Conservation (phyloP, 2,797 vertebrate genomes). For the Percopsis omiscomaycus region DNA sequence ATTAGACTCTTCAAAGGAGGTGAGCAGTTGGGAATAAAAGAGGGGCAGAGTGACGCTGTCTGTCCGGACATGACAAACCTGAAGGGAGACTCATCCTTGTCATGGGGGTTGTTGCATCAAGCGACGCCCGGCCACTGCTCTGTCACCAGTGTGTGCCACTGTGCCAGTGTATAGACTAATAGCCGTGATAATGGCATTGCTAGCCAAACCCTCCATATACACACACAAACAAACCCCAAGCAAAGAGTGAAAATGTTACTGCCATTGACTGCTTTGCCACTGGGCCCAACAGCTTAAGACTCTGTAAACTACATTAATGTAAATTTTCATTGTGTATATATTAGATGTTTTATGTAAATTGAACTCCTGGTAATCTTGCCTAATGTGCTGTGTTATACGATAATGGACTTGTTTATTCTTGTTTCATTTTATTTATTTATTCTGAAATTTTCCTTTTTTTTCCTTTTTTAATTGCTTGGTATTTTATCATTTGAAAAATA, state of each 20-base stretch:
- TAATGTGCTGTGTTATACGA: slow-evolving; percentile 83
- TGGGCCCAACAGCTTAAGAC: slow-evolving; percentile 63
- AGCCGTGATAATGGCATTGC: slow-evolving; percentile 67
- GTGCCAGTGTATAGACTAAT: slow-evolving; percentile 70
- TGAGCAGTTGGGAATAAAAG: slow-evolving; percentile 27
- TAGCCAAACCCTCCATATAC: slow-evolving; percentile 46
- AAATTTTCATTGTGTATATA: slow-evolving; percentile 75
- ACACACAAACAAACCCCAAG: slow-evolving; percentile 51
- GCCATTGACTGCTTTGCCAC: slow-evolving; percentile 67
- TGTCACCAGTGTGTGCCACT: slow-evolving; percentile 64
- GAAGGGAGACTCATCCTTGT: slow-evolving; percentile 59
- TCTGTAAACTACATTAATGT: slow-evolving; percentile 72
- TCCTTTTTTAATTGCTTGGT: slow-evolving; percentile 55
- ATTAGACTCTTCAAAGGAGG: slow-evolving; percentile 12
- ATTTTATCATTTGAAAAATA: slow-evolving; percentile 71
- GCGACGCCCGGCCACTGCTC: slow-evolving; percentile 54
- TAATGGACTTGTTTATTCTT: slow-evolving; percentile 74
- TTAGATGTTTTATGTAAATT: slow-evolving; percentile 80
- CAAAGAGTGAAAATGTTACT: slow-evolving; percentile 72
- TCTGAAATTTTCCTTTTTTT: slow-evolving; percentile 36
- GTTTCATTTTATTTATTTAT: slow-evolving; percentile 56
- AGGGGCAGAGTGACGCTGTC: slow-evolving; percentile 46
- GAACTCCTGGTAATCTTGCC: slow-evolving; percentile 84
- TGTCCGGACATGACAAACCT: slow-evolving; percentile 66
- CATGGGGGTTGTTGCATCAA: slow-evolving; percentile 62